Percentiles rank a stretch among this genome's conserved stretches.
phyloP scores from a whole-genome alignment of 2,113 vertebrate genomes.

The Xyliphius kryptos region DNA sequence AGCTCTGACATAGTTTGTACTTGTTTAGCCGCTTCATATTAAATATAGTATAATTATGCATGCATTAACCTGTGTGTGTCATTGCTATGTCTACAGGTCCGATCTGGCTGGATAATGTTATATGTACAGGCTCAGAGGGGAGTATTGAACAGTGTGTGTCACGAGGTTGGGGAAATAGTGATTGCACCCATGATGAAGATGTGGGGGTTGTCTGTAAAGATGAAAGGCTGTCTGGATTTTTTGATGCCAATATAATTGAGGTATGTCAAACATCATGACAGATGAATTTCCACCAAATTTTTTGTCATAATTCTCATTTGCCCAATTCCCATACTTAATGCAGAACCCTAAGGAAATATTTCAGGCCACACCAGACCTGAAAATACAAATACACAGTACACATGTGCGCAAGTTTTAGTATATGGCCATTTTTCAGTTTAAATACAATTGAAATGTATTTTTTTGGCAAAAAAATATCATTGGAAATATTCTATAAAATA shows the following conservation, averaged over 20 bases:
- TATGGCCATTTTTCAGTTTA: too few species aligned
- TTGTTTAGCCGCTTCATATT: neutral
- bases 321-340: too few species aligned
- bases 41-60: neutral
- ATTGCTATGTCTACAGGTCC: constrained; percentile 64
- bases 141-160: constrained; percentile 77
- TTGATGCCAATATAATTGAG: constrained; percentile 88
- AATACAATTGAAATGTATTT: too few species aligned
- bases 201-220: constrained; percentile 90
- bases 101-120: constrained; percentile 95
- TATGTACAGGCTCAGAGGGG: constrained; percentile 73
- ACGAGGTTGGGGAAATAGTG: constrained; percentile 91
- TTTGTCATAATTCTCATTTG: too few species aligned
- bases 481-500: too few species aligned
- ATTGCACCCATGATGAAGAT: too few species aligned
- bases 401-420: too few species aligned
- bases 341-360: too few species aligned
- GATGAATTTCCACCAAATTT: too few species aligned
- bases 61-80: neutral
- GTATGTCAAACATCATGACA: constrained; percentile 68
- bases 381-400: too few species aligned
- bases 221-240: constrained; percentile 80
- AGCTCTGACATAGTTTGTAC: neutral
- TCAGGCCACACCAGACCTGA: too few species aligned
- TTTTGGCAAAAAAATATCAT: too few species aligned